These are phyloP conservation scores for Aphidius colemani DNA, from an alignment of 2,888 invertebrate genomes.

Conservation along the genomic window DNA sequence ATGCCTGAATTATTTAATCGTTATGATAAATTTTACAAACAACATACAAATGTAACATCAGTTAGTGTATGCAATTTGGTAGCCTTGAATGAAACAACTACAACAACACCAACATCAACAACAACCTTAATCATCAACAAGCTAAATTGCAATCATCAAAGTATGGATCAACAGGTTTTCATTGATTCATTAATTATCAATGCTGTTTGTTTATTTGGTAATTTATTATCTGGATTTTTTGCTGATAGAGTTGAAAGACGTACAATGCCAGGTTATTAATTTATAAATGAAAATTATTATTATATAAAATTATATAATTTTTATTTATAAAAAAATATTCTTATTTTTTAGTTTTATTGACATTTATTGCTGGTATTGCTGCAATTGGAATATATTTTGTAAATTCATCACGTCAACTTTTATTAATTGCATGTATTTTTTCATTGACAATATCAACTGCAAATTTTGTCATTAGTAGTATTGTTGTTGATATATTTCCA, in stretches of 20 bases:
- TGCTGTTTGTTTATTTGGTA: constrained; percentile 68
- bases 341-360: constrained; percentile 50
- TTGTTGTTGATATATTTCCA: constrained; percentile 58
- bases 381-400: constrained; percentile 68
- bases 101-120: not conserved
- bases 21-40: constrained; percentile 57
- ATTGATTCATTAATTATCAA: constrained; percentile 72
- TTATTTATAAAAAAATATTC: not conserved
- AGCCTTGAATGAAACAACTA: constrained; percentile 28
- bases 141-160: constrained; percentile 60
- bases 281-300: not conserved
- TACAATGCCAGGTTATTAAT: constrained; percentile 52
- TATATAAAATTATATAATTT: not conserved
- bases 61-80: constrained; percentile 62
- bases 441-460: constrained; percentile 62
- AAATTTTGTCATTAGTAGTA: constrained; percentile 57
- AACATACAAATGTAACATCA: constrained; percentile 61
- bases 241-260: constrained; percentile 55
- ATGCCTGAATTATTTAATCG: constrained; percentile 76
- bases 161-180: constrained; percentile 68
- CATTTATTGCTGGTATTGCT: constrained; percentile 64
- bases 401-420: constrained; percentile 64
- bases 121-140: not conserved
- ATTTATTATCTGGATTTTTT: constrained; percentile 68
- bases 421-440: constrained; percentile 65